Evolutionary conservation across 2,797 vertebrate species (phyloP).

Genomic region (Heterohyrax brucei): DNA sequence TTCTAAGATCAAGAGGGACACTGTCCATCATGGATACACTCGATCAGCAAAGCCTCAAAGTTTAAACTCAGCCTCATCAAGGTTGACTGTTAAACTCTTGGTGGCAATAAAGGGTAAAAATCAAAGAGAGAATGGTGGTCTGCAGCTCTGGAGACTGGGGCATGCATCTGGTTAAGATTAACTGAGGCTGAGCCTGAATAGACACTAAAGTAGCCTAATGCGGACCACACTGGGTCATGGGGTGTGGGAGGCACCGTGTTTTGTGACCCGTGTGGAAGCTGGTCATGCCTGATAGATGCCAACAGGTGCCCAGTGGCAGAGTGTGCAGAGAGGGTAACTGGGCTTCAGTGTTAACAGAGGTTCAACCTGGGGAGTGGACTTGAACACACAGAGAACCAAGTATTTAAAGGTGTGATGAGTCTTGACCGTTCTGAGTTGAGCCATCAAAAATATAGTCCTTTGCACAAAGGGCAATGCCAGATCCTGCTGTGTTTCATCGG

Average conservation of each 20-base stretch:
- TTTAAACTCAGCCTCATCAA: too few relatives aligned
- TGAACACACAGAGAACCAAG: neutral
- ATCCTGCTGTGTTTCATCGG: too few relatives aligned
- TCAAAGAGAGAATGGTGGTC: neutral
- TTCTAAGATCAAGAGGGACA: neutral
- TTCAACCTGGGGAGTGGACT: neutral
- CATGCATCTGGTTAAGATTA: too few relatives aligned
- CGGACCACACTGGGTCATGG: neutral
- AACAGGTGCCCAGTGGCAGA: neutral
- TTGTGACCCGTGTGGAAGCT: neutral
- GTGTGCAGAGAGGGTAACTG: neutral
- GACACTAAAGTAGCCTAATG: too few relatives aligned
- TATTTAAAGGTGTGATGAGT: neutral
- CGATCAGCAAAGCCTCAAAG: neutral
- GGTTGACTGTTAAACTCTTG: neutral
- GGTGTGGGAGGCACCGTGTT: neutral
- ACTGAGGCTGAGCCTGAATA: neutral
- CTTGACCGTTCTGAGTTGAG: neutral
- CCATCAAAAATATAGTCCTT: neutral
- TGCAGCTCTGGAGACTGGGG: neutral
- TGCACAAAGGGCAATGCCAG: neutral
- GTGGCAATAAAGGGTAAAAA: neutral
- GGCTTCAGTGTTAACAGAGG: neutral
- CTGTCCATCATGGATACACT: fast-evolving
- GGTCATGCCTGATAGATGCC: neutral